These are phyloP conservation scores for Cabera pusaria DNA, from an alignment of 2,888 invertebrate genomes.

Conservation along the genomic window DNA sequence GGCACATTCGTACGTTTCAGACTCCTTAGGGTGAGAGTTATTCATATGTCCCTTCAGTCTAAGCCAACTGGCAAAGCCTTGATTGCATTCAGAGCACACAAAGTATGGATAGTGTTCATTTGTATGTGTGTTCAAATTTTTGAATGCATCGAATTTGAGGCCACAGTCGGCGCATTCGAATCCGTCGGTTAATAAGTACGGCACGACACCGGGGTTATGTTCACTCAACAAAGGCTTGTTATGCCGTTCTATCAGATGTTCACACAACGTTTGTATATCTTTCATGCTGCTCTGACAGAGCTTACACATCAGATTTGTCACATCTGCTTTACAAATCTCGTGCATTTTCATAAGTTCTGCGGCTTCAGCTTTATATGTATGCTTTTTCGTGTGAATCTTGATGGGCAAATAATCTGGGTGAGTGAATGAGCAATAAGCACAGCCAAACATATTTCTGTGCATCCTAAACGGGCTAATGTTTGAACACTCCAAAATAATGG, in stretches of 20 bases:
- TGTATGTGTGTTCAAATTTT: constrained; percentile 61
- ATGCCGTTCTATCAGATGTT: constrained; percentile 53
- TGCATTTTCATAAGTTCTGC: no score
- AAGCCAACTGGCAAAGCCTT: neutral
- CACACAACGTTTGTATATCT: constrained; percentile 46
- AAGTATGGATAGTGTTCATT: constrained; percentile 65
- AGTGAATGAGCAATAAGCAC: constrained; percentile 7
- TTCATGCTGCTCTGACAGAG: constrained; percentile 46
- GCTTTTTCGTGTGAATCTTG: neutral
- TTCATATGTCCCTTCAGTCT: no score
- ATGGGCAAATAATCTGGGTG: constrained; percentile 7
- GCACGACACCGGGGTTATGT: constrained; percentile 54
- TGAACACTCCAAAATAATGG: constrained; percentile 7
- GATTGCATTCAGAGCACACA: constrained; percentile 62
- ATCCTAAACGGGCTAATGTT: constrained; percentile 11
- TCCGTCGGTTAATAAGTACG: constrained; percentile 50
- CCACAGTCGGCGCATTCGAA: constrained; percentile 56
- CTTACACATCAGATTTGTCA: constrained; percentile 55
- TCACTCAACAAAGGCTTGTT: constrained; percentile 49
- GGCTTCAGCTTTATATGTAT: no score
- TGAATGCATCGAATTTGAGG: constrained; percentile 54
- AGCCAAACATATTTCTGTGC: constrained; percentile 2
- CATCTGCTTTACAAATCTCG: constrained; percentile 68
- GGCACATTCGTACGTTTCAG: constrained; percentile 57
- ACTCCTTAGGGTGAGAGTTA: no score